A percentile compares a stretch with the other conserved stretches of the same genome.
phyloP scores from a whole-genome alignment of 1,140 invertebrate genomes.

The Heliothis virescens region DNA sequence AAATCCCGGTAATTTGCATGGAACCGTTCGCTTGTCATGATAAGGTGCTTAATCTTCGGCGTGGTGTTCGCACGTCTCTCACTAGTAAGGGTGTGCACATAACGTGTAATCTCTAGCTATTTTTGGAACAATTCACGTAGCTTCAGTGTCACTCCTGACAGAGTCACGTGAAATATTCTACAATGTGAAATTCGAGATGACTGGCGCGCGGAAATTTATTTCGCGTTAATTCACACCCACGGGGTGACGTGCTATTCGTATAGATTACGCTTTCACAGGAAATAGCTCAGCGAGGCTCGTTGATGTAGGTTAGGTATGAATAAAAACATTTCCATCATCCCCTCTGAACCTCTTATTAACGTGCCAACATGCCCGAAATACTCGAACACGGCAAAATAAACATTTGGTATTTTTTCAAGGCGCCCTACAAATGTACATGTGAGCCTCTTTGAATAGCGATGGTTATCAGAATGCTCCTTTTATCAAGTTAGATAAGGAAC shows the following conservation, averaged over 20 bases:
- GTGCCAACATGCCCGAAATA: neutral
- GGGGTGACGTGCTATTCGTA: neutral
- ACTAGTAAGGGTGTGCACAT: conserved; percentile 29
- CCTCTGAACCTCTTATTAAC: neutral
- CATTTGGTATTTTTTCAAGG: neutral
- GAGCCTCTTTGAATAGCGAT: neutral
- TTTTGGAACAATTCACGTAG: conserved; percentile 13
- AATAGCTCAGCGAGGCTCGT: neutral
- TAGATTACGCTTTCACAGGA: conserved; percentile 5
- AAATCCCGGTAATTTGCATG: conserved; percentile 57
- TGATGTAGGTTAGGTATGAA: neutral
- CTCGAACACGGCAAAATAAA: neutral
- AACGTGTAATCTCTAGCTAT: conserved; percentile 17
- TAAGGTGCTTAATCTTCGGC: conserved; percentile 48
- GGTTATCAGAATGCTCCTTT: neutral
- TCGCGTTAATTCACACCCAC: conserved; percentile 18
- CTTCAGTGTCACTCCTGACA: conserved; percentile 23
- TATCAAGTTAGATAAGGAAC: conserved; percentile 1
- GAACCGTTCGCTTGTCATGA: conserved; percentile 53
- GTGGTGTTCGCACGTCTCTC: conserved; percentile 8
- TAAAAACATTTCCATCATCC: conserved; percentile 14
- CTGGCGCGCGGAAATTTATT: conserved; percentile 28
- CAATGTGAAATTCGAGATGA: conserved; percentile 26
- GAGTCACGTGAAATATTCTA: conserved; percentile 35
- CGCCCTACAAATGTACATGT: neutral